These are phyloP conservation scores for Rattus rattus DNA, from an alignment of 2,113 vertebrate genomes.

Conservation along the genomic window DNA sequence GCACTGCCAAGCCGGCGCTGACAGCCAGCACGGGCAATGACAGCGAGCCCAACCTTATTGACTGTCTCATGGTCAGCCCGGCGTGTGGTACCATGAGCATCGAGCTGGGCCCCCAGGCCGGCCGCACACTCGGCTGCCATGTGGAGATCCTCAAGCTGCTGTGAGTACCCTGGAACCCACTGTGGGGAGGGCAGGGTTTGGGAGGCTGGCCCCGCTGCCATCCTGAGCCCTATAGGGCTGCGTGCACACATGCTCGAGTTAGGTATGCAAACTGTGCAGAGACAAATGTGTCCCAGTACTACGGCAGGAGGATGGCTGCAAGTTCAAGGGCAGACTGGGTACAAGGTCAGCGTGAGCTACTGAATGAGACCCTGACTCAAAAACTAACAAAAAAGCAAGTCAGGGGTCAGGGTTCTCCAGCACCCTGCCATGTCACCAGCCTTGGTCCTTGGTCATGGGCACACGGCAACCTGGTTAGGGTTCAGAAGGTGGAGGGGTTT, in stretches of 20 bases:
- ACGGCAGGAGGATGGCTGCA: not conserved
- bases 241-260: not conserved
- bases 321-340: not conserved
- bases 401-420: too few relatives aligned
- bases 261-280: too few relatives aligned
- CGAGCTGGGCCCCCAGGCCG: slow-evolving; percentile 96
- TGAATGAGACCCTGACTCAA: not conserved
- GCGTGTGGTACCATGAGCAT: slow-evolving; percentile 97
- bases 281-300: not conserved
- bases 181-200: not conserved
- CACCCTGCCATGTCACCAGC: accelerated
- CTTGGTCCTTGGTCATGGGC: accelerated
- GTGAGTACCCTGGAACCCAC: slow-evolving; percentile 88
- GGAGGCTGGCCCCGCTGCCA: not conserved
- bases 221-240: not conserved
- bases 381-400: not conserved
- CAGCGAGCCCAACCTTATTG: slow-evolving; percentile 98
- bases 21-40: slow-evolving; percentile 91
- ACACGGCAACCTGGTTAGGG: too few relatives aligned
- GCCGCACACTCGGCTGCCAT: slow-evolving; percentile 97
- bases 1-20: slow-evolving; percentile 93
- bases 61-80: slow-evolving; percentile 98
- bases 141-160: slow-evolving; percentile 99
- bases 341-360: not conserved
- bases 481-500: too few relatives aligned